Evolutionary conservation across 53 echinoderm and acorn worm species (phyloP).

Genomic region (Zoroaster sp.): DNA sequence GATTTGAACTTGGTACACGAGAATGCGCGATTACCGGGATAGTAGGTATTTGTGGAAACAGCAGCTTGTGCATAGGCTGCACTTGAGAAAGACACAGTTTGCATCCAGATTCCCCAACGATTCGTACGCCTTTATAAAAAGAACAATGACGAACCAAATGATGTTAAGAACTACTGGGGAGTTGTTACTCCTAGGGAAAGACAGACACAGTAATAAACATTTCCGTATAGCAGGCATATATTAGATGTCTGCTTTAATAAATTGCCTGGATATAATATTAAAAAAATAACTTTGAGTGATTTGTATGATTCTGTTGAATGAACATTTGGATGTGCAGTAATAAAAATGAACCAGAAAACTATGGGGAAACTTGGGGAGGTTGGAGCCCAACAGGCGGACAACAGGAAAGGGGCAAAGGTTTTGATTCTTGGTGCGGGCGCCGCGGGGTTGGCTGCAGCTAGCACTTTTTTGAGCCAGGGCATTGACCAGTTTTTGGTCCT

Average conservation of each 20-base stretch:
- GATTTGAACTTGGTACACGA: constrained; percentile 4
- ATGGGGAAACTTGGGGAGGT: constrained; percentile 35
- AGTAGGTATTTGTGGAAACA: constrained; percentile 20
- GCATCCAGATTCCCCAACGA: background rate
- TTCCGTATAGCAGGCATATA: background rate
- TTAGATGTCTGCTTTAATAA: background rate
- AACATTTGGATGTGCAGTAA: background rate
- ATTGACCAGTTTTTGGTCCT: constrained; percentile 40
- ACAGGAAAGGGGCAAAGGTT: background rate
- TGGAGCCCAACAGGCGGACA: background rate
- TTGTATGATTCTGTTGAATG: background rate
- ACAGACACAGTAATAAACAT: constrained; percentile 25
- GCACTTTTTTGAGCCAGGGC: constrained; percentile 29
- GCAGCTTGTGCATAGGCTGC: constrained; percentile 24
- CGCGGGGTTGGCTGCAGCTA: constrained; percentile 54
- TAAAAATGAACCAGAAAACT: background rate
- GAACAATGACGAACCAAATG: constrained; percentile 36
- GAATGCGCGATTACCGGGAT: background rate
- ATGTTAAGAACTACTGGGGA: constrained; percentile 34
- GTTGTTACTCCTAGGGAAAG: constrained; percentile 27
- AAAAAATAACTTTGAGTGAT: background rate
- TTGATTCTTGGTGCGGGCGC: constrained; percentile 69
- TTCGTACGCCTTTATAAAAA: background rate
- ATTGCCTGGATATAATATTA: background rate
- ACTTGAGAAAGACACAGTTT: constrained; percentile 18